Percentiles rank a stretch among this genome's conserved stretches.
These are phyloP conservation scores for Lindbergichthys nudifrons DNA, from an alignment of 2,797 vertebrate genomes.

Conservation along the genomic window DNA sequence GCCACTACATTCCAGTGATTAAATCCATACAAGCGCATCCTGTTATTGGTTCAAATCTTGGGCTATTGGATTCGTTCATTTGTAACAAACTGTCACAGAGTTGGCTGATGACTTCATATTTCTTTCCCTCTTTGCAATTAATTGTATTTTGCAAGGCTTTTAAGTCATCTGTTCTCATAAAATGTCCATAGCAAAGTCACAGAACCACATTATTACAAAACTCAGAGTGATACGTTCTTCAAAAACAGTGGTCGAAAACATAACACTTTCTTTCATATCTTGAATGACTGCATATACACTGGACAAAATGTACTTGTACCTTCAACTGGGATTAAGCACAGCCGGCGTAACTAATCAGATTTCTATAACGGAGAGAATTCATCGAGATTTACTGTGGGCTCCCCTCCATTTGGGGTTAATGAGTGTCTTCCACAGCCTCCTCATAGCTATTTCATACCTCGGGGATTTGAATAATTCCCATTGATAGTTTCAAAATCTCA, in stretches of 20 bases:
- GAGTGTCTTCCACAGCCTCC: constrained; percentile 79
- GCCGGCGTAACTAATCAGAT: constrained; percentile 80
- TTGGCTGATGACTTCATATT: constrained; percentile 61
- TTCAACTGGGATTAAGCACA: constrained; percentile 80
- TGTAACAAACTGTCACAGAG: constrained; percentile 49
- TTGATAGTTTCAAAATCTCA: constrained; percentile 83
- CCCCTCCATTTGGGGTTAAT: constrained; percentile 83
- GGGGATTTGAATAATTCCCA: constrained; percentile 85
- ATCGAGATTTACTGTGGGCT: constrained; percentile 73
- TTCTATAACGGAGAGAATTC: constrained; percentile 73
- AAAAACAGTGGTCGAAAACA: constrained; percentile 36
- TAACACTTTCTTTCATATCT: constrained; percentile 30
- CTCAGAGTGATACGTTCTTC: constrained; percentile 3
- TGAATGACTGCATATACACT: constrained; percentile 49
- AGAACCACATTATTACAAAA: constrained; percentile 5
- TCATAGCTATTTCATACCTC: constrained; percentile 82
- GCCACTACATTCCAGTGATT: constrained; percentile 63
- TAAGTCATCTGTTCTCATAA: constrained; percentile 6
- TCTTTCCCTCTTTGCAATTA: constrained; percentile 19
- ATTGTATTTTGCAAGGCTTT: constrained; percentile 8
- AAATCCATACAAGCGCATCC: constrained; percentile 68
- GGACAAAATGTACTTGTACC: constrained; percentile 76
- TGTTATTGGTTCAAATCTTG: constrained; percentile 62
- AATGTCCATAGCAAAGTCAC: background rate
- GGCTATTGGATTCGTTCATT: constrained; percentile 59